Base-by-base conservation (phyloP, 2,113 vertebrate species). In the Ondatra zibethicus region DNA sequence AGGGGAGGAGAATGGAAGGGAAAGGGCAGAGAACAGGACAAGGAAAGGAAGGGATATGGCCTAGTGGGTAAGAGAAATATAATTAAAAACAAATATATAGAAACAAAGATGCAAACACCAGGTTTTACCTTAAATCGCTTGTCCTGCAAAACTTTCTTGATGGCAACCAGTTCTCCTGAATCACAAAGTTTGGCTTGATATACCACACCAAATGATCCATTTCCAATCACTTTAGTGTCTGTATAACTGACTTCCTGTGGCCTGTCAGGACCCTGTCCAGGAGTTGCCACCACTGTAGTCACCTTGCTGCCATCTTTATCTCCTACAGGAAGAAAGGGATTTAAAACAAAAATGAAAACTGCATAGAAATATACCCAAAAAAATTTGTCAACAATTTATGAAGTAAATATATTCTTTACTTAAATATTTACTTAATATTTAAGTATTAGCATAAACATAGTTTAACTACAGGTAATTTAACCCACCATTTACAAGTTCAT, bases 281-380 rank as follows among this genome's bases (percentile, higher is more conserved):
- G 99, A 94, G 99, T 99, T 97, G 99, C 99, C 98, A 99, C 99
- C 84, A 99, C 99, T 97, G 99, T 99, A 75, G 99, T 99, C 98
- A 99, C 99, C 98, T 99, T 99, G 98, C 99, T 99, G 98, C 99
- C 99, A 98, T 99, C 99, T 98, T 99, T 99, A 98, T 99, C 99
- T 99, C 99, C 99, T 99, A 90, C 70, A 96, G 72, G 97, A 97
- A 88, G 50, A 81, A 97, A 63, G 86, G 50, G 1, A 93, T 47
- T 42, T 52, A 36, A 70, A 76, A 58, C 66, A 76, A 73, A 95
- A 93, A 77, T 93, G 25, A 95, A 33, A 92, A 78, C 13, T 84
- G 10, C 76, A 84, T 42, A 89, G 31, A 93, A 92, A 77, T 81
- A 95, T 86, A 5, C 25, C 6, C 27, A 52, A 36, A 29, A 11